phyloP scores from a whole-genome alignment of 2,797 vertebrate species.

The Etheostoma nigrum region DNA sequence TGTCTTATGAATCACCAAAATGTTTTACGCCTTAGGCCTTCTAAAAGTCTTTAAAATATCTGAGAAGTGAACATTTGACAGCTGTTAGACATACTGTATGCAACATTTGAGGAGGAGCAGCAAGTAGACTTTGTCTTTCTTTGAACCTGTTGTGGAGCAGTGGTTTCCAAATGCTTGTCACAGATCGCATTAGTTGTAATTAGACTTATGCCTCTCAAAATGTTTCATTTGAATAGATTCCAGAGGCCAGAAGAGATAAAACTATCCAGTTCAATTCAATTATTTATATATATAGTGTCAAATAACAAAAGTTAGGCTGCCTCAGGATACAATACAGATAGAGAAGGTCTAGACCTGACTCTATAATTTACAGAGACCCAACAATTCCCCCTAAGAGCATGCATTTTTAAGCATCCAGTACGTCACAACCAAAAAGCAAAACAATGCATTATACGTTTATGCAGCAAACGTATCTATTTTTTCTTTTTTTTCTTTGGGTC shows the following conservation, averaged over 20 bases:
- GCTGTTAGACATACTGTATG: too few relatives aligned
- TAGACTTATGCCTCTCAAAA: neutral
- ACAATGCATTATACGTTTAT: neutral
- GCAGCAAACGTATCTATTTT: neutral
- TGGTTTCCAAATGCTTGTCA: neutral
- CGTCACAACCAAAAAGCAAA: neutral
- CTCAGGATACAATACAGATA: too few relatives aligned
- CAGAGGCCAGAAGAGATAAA: neutral
- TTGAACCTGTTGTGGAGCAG: neutral
- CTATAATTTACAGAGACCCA: too few relatives aligned
- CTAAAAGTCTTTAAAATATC: neutral
- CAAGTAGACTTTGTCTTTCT: neutral
- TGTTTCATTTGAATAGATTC: neutral
- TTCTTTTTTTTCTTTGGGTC: neutral
- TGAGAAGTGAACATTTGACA: neutral
- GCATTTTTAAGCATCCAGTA: too few relatives aligned
- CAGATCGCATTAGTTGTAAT: neutral
- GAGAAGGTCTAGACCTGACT: too few relatives aligned
- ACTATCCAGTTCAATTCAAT: too few relatives aligned
- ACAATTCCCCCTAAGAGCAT: too few relatives aligned
- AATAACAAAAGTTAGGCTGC: too few relatives aligned
- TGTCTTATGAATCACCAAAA: too few relatives aligned
- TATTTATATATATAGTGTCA: too few relatives aligned
- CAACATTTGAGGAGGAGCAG: too few relatives aligned
- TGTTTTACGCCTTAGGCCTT: too few relatives aligned